A percentile compares a stretch with the other conserved stretches of the same genome.
phyloP scores from a whole-genome alignment of 2,888 invertebrate genomes.

The Papilio gigon region DNA sequence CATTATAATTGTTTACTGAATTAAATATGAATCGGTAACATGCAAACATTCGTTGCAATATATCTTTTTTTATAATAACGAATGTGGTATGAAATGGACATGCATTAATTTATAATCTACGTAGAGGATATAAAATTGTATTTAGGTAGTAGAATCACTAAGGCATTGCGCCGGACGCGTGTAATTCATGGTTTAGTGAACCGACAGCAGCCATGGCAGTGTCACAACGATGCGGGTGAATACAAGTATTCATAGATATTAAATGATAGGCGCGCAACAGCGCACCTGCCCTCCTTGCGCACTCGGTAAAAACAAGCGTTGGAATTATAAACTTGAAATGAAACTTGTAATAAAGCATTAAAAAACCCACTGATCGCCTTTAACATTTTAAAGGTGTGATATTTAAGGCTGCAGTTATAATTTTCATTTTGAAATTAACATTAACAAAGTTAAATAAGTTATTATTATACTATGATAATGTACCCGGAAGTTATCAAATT shows the following conservation, averaged over 20 bases:
- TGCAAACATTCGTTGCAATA: too few relatives aligned
- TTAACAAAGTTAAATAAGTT: not conserved
- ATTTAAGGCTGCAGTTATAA: not conserved
- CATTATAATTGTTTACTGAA: too few relatives aligned
- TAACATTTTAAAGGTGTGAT: not conserved
- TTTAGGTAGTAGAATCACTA: conserved; percentile 50
- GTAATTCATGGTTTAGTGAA: conserved; percentile 63
- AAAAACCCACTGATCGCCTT: not conserved
- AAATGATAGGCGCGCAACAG: conserved; percentile 30
- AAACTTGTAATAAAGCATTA: not conserved
- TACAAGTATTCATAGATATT: conserved; percentile 46
- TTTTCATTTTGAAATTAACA: not conserved
- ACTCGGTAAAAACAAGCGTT: conserved; percentile 24
- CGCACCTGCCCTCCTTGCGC: conserved; percentile 38
- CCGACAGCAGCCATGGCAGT: conserved; percentile 62
- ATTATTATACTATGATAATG: not conserved
- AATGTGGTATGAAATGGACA: too few relatives aligned
- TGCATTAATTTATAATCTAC: conserved; percentile 39
- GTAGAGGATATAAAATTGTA: conserved; percentile 10
- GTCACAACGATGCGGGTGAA: conserved; percentile 52
- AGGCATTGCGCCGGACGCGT: conserved; percentile 57
- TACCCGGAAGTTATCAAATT: conserved; percentile 5
- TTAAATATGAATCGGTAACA: too few relatives aligned
- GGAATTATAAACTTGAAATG: conserved; percentile 20
- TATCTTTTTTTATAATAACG: too few relatives aligned